Percentiles rank a stretch among this genome's conserved stretches.
phyloP scores from a whole-genome alignment of 2,113 vertebrate species.

The Vombatus ursinus region DNA sequence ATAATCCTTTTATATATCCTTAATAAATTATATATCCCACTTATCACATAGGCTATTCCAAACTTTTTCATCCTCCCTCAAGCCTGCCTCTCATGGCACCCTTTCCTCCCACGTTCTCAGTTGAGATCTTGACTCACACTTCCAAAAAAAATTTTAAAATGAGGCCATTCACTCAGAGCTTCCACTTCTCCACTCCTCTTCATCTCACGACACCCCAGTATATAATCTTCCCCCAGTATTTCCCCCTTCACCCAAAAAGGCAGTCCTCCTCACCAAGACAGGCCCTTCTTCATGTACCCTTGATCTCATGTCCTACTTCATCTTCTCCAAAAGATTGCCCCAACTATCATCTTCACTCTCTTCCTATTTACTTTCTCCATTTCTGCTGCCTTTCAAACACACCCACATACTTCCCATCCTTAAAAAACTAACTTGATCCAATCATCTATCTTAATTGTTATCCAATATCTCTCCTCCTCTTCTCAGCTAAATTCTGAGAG shows the following conservation, averaged over 20 bases:
- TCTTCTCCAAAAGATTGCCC: not conserved
- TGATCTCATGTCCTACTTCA: not conserved
- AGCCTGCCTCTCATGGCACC: not conserved
- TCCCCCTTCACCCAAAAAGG: not conserved
- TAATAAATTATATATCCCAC: not conserved
- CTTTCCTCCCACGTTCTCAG: not conserved
- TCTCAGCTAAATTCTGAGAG: not conserved
- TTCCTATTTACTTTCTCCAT: not conserved
- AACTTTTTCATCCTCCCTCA: not conserved
- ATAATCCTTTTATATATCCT: not conserved
- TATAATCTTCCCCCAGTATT: not conserved
- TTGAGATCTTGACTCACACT: not conserved
- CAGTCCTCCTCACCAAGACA: not conserved
- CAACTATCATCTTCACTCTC: not conserved
- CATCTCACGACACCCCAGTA: not conserved
- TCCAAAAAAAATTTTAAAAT: not conserved
- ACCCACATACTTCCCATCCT: not conserved
- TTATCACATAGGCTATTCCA: not conserved
- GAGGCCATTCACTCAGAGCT: not conserved
- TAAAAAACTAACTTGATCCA: not conserved
- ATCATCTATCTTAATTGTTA: not conserved
- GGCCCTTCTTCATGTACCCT: not conserved
- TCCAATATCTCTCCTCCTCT: not conserved
- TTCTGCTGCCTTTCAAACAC: not conserved
- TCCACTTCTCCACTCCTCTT: not conserved